phyloP scores from a whole-genome alignment of 2,797 vertebrate genomes.

The Steatocranus sp. region DNA sequence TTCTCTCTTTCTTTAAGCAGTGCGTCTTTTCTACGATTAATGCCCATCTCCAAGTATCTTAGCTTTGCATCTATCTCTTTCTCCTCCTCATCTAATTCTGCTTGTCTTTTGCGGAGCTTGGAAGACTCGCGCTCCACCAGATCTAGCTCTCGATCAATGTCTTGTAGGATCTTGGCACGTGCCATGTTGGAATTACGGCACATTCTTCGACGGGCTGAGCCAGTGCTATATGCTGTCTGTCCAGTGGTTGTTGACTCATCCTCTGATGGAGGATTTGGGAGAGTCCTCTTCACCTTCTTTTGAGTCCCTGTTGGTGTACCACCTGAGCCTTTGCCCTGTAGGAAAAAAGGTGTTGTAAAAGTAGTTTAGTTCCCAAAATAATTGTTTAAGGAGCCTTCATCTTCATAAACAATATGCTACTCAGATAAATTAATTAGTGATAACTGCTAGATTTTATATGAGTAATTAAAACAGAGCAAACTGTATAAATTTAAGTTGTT shows the following conservation, averaged over 20 bases:
- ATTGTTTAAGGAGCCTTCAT: not conserved
- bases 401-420: not conserved
- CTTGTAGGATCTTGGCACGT: constrained; percentile 97
- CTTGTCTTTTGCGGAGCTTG: constrained; percentile 97
- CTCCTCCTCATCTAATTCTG: constrained; percentile 97
- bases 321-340: constrained; percentile 83
- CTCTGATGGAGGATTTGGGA: constrained; percentile 96
- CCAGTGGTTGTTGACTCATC: constrained; percentile 80
- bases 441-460: not conserved
- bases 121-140: constrained; percentile 97
- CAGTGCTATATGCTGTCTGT: constrained; percentile 82
- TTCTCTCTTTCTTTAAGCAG: constrained; percentile 95
- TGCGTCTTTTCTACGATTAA: constrained; percentile 95
- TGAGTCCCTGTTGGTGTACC: constrained; percentile 84
- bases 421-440: not conserved
- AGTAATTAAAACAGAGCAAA: not conserved
- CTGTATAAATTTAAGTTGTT: not conserved
- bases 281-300: constrained; percentile 97
- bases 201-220: constrained; percentile 91
- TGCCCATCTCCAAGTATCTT: constrained; percentile 97
- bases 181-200: constrained; percentile 97
- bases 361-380: not conserved
- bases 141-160: constrained; percentile 96
- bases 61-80: constrained; percentile 99
- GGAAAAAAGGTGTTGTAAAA: not conserved